Evolutionary conservation across 2,113 vertebrate species (phyloP), one percentile per base, ranked within the genome.

Genomic region (Caranx melampygus): DNA sequence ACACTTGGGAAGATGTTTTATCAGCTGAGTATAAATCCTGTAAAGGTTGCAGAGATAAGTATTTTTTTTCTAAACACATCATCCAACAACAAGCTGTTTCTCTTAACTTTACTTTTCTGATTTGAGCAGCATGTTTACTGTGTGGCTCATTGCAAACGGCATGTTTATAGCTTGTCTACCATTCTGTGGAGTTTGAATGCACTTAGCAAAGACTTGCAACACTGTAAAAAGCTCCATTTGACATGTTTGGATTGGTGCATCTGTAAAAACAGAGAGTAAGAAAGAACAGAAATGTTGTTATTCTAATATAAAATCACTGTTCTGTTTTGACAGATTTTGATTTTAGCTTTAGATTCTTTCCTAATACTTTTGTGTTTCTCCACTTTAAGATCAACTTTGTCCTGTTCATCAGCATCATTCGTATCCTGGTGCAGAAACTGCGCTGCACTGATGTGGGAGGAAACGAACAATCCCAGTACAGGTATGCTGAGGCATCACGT

Each of bases 371-470:
- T 20, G 2, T 51, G 34, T 79, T 62, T 42, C 40, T 77, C 84
- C 79, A 72, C 26, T 5, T 45, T 9, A 34, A 99, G 98, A 94
- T 98, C 83, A 99, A 98, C 90, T 98, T 99, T 76, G 84, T 98
- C 55, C 95, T 98, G 75, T 99, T 99, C 81, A 94, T 99, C n/a
- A 97, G 97, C 87, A 99, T 99, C 91, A 96, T 99, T 63, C 95
- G 97, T 37, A 97, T 99, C 85, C 94, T 99, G 16, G 95, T 99
- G 52, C 97, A 99, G 94, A 99, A 99, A 70, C 95, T 99, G n/a
- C 96, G 97, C 81, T 98, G 96, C 51, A 95, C 96, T 1, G 95
- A 97, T 59, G 97, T 97, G 0, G 97, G 96, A 20, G 97, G 97
- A 85, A 98, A 97, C 15, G 84, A 93, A 42, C 88, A 91, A 31